Base-by-base conservation (phyloP, 2,888 invertebrate genomes). In the Microctonus hyperodae region DNA sequence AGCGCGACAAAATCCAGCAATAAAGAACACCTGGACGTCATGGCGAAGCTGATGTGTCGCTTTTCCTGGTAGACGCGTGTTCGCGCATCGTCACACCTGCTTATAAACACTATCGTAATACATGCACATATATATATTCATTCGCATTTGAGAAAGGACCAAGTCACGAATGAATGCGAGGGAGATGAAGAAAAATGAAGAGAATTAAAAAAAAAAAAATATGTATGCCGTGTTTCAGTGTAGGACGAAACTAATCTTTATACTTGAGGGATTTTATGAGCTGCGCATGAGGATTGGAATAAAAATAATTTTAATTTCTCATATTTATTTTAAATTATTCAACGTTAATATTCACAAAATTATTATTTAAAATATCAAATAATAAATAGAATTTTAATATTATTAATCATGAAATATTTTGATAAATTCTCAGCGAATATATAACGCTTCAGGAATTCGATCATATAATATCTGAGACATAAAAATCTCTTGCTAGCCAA, bases 41-140 rank as follows among this genome's bases (percentile, higher is more conserved):
- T 74, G 73, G n/a, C 70, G 73, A 72, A 74, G 69, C 70, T 73
- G 44, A 63, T 44, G 73, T 67, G 73, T 73, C 75, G 71, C 70
- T 74, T 78, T 82, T 81, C 81, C 79, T 76, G 80, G 81, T 79
- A 80, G 78, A 82, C 78, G 81, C 83, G 83, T 83, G 83, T 83
- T 80, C 79, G 70, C 76, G 83, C 83, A 83, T 83, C 83, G 83
- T 83, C 83, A 83, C 83, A 83, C 83, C 80, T 83, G 82, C 83
- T 83, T 83, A 82, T 62, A 31, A 16, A 35, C 22, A 31, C 33
- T 31, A 13, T 31, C 22, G 13, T n/a, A 11, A 33, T 62, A 22
- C 33, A 37, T 51, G 31, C 51, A 10, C n/a, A 44, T 50, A 61
- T 61, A 44, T 58, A 40, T 40, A 44, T 22, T 9, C 28, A 33